Percentiles rank a stretch among this genome's conserved stretches.
Conservation (phyloP, 2,888 invertebrate species). For the Pollenia griseotomentosa region DNA sequence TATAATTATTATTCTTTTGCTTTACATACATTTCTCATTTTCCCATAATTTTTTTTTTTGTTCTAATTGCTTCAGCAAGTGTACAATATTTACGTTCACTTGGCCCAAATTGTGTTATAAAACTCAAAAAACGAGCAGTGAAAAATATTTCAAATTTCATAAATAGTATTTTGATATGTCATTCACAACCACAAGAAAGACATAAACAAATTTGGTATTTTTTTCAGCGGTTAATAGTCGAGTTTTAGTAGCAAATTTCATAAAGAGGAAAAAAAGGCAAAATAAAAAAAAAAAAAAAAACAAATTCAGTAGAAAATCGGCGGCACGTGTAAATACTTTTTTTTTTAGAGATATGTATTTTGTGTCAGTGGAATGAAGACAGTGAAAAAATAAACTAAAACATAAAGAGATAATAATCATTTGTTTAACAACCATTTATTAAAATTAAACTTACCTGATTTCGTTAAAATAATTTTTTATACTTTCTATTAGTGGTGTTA, state of each 20-base stretch:
- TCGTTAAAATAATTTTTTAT: too few species aligned
- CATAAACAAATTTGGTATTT: too few species aligned
- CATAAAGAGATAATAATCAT: constrained; percentile 7
- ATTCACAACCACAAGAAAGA: not conserved
- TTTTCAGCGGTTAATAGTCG: too few species aligned
- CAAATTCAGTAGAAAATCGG: not conserved
- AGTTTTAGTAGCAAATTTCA: too few species aligned
- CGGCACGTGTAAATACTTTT: constrained; percentile 11
- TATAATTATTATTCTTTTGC: not conserved
- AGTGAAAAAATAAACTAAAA: not conserved
- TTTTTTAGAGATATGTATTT: not conserved
- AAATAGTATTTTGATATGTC: not conserved
- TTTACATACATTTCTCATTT: not conserved
- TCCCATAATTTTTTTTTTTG: not conserved
- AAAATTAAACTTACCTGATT: constrained; percentile 6
- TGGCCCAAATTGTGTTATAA: constrained; percentile 7
- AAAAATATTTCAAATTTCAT: not conserved
- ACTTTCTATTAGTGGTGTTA: too few species aligned
- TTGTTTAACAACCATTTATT: not conserved
- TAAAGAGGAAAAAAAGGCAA: not conserved
- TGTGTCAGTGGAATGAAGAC: not conserved
- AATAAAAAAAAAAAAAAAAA: not conserved
- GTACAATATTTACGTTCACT: not conserved
- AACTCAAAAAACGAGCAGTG: not conserved
- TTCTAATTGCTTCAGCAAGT: not conserved